Base-by-base conservation (phyloP, 2,113 vertebrate genomes). In the Athene cunicularia region DNA sequence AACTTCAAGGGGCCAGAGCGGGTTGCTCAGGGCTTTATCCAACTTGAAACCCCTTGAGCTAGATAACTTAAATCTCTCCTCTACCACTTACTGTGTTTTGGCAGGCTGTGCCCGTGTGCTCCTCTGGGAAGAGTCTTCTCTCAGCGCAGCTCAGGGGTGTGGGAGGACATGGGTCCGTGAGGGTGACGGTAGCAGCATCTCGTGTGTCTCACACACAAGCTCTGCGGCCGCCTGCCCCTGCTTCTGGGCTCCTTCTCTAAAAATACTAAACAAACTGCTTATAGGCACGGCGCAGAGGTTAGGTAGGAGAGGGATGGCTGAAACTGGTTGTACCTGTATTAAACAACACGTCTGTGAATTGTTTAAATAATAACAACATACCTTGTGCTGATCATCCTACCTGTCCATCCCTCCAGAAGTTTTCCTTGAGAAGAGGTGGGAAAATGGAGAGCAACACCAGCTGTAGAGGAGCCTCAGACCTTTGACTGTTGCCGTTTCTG, bases 101-200 rank as follows among this genome's bases (percentile, higher is more conserved):
- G 21, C 26, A 89, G 53, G 19, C 11, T 56, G 35, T 56, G 86
- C 12, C 10, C 45, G 3, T 3, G 37, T n/a, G 30, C 15, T 73
- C 26, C 15, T 49, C 18, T 32, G 19, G 53, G 73, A 43, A 56
- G 3, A 5, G 6, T 8, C 58, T 55, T 72, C 53, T 79, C 10
- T 45, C 21, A 9, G 35, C 9, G 15, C 27, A 2, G 6, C 24
- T 56, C 35, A 30, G 20, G n/a, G 71, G 7, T 18, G 23, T 32
- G 59, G 30, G 30, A 79, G 58, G 8, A 7, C 20, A 3, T 5
- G 14, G 10, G 26, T 11, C 15, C 2, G 0, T 5, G 41, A 19
- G 6, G 43, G 5, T 6, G 27, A 62, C 53, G 12, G 16, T 12
- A 43, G n/a, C 12, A 60, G 60, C 39, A 28, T 50, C 67, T 56